Conservation (phyloP, 35 echinoderm and acorn worm species). For the Heliocidaris erythrogramma region DNA sequence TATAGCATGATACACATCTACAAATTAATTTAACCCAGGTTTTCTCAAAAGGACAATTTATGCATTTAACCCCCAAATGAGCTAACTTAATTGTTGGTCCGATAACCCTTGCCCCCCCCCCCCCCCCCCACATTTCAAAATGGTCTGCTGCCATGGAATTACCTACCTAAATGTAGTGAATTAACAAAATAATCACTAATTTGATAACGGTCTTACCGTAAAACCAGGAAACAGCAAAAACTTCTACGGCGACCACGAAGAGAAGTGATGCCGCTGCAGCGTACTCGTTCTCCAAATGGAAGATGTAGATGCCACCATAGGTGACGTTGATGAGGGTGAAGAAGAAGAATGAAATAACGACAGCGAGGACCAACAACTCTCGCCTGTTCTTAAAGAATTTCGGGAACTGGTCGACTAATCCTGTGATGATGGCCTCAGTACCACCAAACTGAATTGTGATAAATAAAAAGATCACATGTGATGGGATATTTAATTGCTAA, state of each 20-base stretch:
- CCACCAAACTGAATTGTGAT: slow-evolving; percentile 79
- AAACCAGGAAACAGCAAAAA: slow-evolving; percentile 82
- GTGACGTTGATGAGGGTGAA: slow-evolving; percentile 79
- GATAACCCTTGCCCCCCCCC: no score
- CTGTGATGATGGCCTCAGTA: slow-evolving; percentile 86
- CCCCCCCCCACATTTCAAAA: no score
- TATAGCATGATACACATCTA: no score
- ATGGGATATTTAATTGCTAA: not conserved
- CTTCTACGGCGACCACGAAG: slow-evolving; percentile 80
- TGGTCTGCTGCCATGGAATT: no score
- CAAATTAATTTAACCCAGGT: no score
- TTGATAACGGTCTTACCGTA: slow-evolving; percentile 57
- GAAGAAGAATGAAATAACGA: slow-evolving; percentile 65
- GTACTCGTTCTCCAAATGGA: slow-evolving; percentile 74
- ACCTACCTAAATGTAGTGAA: no score
- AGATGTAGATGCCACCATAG: slow-evolving; percentile 90
- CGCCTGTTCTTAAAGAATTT: slow-evolving; percentile 64
- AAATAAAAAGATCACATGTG: not conserved
- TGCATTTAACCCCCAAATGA: no score
- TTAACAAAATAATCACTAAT: no score
- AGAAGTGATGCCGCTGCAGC: slow-evolving; percentile 73
- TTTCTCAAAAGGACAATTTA: no score
- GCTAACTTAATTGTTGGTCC: no score
- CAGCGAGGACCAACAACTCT: slow-evolving; percentile 62
- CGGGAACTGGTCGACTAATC: slow-evolving; percentile 72